Conservation (phyloP, 1,140 invertebrate species). For the Drosophila auraria region DNA sequence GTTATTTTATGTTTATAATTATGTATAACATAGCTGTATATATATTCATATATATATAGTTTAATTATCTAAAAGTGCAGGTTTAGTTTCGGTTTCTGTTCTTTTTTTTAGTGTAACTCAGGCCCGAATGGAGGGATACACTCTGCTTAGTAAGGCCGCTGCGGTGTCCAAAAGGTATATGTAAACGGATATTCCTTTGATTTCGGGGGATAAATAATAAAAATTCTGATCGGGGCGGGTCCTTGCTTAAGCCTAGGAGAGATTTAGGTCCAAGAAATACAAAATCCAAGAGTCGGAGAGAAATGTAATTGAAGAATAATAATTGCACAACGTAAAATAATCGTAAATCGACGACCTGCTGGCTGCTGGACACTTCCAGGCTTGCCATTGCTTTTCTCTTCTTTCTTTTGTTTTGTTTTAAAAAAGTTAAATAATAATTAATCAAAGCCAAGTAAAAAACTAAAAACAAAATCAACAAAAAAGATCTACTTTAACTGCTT, state of each 20-base stretch:
- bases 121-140: conserved; percentile 27
- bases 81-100: conserved; percentile 38
- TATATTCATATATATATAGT: conserved; percentile 38
- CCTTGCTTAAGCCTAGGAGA: conserved; percentile 20
- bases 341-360: conserved; percentile 9
- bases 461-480: conserved; percentile 59
- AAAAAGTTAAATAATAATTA: conserved; percentile 26
- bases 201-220: conserved; percentile 24
- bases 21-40: conserved; percentile 39
- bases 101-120: conserved; percentile 45
- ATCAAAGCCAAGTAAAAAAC: conserved; percentile 55
- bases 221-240: conserved; percentile 21
- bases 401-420: background rate
- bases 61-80: conserved; percentile 69
- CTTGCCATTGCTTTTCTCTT: background rate
- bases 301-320: conserved; percentile 35
- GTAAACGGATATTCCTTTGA: background rate
- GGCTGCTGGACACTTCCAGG: conserved; percentile 25
- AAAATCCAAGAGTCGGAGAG: conserved; percentile 9
- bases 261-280: conserved; percentile 12
- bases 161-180: conserved; percentile 59
- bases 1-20: conserved; percentile 35
- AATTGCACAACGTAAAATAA: conserved; percentile 59
- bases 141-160: conserved; percentile 71
- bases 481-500: conserved; percentile 45